Conservation (phyloP, 2,113 vertebrate genomes). For the Phocoena sinus region DNA sequence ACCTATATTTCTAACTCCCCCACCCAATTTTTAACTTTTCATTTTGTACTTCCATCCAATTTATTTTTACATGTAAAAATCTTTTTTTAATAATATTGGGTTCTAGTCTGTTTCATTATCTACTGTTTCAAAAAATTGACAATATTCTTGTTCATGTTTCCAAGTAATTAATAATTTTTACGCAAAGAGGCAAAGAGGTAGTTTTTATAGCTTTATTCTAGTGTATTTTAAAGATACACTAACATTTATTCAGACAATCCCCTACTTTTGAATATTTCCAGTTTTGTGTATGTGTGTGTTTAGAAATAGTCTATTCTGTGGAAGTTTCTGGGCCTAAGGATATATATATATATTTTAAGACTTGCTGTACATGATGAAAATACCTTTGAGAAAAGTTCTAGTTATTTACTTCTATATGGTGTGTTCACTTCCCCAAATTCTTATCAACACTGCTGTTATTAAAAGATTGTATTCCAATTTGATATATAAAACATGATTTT, state of each 20-base stretch:
- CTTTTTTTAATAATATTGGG: neutral
- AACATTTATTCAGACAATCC: neutral
- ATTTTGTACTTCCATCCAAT: neutral
- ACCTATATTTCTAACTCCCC: neutral
- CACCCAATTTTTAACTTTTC: neutral
- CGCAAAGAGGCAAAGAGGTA: neutral
- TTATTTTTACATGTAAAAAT: neutral
- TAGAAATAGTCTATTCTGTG: neutral
- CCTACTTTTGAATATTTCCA: neutral
- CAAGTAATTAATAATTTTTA: constrained; percentile 3
- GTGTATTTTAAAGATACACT: neutral
- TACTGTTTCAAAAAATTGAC: neutral
- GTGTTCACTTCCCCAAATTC: neutral
- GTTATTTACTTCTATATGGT: neutral
- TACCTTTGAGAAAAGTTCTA: neutral
- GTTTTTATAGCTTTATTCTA: constrained; percentile 22
- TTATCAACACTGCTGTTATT: neutral
- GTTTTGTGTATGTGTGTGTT: neutral
- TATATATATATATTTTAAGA: neutral
- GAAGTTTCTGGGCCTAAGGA: neutral
- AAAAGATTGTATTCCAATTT: neutral
- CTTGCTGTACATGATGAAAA: neutral
- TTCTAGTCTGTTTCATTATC: neutral
- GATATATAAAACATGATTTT: neutral
- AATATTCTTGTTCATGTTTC: neutral